Conservation (phyloP, 1,140 invertebrate species). For the Lordiphosa collinella region DNA sequence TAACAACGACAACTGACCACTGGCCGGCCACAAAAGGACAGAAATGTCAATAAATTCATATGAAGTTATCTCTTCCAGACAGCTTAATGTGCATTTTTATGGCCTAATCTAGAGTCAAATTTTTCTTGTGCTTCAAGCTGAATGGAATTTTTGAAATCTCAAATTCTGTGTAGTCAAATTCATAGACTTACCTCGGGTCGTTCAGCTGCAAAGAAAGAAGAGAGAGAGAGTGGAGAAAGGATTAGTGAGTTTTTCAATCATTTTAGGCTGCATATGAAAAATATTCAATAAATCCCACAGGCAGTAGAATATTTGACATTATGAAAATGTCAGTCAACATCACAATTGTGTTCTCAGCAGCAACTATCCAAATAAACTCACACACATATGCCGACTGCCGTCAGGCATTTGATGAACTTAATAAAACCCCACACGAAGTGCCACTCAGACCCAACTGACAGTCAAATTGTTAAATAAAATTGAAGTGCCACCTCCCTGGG, state of each 20-base stretch:
- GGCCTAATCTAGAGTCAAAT: constrained; percentile 72
- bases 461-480: constrained; percentile 68
- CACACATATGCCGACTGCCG: constrained; percentile 55
- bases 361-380: constrained; percentile 46
- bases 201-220: constrained; percentile 33
- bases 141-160: constrained; percentile 40
- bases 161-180: constrained; percentile 29
- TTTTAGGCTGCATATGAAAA: constrained; percentile 15
- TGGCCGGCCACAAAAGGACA: constrained; percentile 19
- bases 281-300: background rate
- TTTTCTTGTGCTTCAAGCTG: constrained; percentile 35
- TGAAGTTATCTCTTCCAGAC: constrained; percentile 75
- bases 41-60: constrained; percentile 74
- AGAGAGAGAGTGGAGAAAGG: background rate
- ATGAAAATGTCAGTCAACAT: background rate
- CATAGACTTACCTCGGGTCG: constrained; percentile 44
- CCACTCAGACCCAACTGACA: constrained; percentile 60
- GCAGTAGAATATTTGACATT: too few relatives aligned
- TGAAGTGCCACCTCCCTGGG: constrained; percentile 37
- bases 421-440: constrained; percentile 60
- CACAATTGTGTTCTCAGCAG: background rate
- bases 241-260: constrained; percentile 23
- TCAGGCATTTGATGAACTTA: constrained; percentile 69
- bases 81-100: constrained; percentile 75
- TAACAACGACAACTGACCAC: constrained; percentile 26